A percentile compares a stretch with the other conserved stretches of the same genome.
Conservation (phyloP, 2,888 invertebrate species). For the Synanthedon vespiformis region DNA sequence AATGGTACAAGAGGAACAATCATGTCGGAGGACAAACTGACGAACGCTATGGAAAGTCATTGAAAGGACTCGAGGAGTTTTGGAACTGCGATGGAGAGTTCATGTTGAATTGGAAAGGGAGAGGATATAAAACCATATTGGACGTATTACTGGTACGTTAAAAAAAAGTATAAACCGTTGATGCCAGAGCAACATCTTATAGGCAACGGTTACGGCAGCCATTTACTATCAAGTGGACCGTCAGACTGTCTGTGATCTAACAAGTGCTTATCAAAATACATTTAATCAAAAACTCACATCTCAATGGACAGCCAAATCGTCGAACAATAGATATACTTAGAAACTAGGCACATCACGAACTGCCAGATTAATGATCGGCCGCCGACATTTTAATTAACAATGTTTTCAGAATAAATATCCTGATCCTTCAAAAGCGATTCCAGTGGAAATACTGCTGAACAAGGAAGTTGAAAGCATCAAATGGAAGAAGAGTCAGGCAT, state of each 20-base stretch:
- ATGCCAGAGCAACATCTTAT: no score
- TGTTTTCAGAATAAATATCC: conserved; percentile 59
- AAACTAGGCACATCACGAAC: no score
- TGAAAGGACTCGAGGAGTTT: conserved; percentile 72
- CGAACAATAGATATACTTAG: no score
- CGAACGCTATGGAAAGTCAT: conserved; percentile 66
- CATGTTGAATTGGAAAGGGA: conserved; percentile 79
- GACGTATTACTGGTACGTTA: conserved; percentile 74
- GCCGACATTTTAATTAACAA: no score
- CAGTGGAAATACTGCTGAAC: conserved; percentile 57
- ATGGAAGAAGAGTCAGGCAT: conserved; percentile 41
- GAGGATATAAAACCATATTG: conserved; percentile 76
- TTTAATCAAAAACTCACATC: no score
- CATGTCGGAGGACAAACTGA: conserved; percentile 73
- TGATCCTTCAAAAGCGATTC: conserved; percentile 42
- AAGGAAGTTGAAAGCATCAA: conserved; percentile 67
- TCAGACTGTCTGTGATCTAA: no score
- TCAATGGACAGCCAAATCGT: no score
- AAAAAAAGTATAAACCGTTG: not conserved
- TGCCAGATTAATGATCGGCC: no score
- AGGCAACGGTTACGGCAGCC: no score
- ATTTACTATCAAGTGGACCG: no score
- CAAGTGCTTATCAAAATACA: no score
- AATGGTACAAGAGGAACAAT: conserved; percentile 74
- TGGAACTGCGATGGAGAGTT: conserved; percentile 78